These are phyloP conservation scores for Artibeus lituratus DNA, from an alignment of 2,797 vertebrate species.

Conservation along the genomic window DNA sequence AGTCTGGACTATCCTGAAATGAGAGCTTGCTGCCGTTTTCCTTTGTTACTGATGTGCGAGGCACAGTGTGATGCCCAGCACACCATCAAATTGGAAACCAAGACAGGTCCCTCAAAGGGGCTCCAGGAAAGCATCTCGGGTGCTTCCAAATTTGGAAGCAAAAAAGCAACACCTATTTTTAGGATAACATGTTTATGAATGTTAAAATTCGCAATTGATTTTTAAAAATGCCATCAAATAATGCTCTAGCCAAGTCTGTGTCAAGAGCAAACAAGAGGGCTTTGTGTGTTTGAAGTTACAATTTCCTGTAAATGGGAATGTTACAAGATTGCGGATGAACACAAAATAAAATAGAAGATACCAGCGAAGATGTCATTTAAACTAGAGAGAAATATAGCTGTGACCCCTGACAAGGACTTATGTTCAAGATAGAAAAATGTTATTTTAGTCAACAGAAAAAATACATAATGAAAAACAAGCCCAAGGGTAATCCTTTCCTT, in stretches of 20 bases:
- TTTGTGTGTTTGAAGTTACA: neutral
- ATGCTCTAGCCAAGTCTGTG: neutral
- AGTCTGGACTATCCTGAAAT: slow-evolving; percentile 39
- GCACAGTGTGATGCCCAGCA: slow-evolving; percentile 6
- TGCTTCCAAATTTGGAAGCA: slow-evolving; percentile 21
- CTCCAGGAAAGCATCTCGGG: slow-evolving; percentile 1
- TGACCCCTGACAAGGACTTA: neutral
- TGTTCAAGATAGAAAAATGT: slow-evolving; percentile 26
- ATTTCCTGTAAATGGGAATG: neutral
- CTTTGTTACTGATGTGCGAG: slow-evolving; percentile 27
- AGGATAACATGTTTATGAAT: neutral
- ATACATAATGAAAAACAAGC: neutral
- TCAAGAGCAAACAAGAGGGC: neutral
- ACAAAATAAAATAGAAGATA: slow-evolving; percentile 18
- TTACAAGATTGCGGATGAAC: neutral
- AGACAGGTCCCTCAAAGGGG: slow-evolving; percentile 6
- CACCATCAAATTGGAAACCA: slow-evolving; percentile 12
- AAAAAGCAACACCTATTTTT: slow-evolving; percentile 28
- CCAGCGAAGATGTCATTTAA: slow-evolving; percentile 16
- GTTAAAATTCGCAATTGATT: slow-evolving; percentile 38
- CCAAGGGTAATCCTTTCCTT: neutral
- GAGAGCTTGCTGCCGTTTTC: slow-evolving; percentile 27
- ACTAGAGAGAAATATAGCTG: slow-evolving; percentile 4
- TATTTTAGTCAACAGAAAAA: slow-evolving; percentile 31
- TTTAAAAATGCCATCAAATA: slow-evolving; percentile 37